Conservation (phyloP, 2,113 vertebrate species). For the Macquaria australasica region DNA sequence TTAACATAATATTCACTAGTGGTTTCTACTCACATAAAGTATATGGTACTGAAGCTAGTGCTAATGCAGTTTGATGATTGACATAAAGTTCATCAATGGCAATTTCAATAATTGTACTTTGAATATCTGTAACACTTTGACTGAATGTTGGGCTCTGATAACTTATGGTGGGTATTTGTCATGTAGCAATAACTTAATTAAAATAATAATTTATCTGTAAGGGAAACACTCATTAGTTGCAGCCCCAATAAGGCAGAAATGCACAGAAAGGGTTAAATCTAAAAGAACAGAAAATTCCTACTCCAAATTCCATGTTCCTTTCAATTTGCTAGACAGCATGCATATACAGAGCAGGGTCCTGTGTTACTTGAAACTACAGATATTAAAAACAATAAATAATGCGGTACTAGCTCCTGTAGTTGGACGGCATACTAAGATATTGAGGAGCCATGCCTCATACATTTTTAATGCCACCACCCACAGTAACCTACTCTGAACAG, state of each 20-base stretch:
- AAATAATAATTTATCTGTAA: background rate
- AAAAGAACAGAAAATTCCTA: background rate
- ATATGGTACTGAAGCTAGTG: background rate
- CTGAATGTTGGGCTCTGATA: background rate
- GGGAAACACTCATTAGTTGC: background rate
- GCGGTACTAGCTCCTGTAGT: background rate
- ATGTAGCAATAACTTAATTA: background rate
- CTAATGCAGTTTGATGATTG: too few relatives aligned
- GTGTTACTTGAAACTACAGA: background rate
- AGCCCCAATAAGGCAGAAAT: background rate
- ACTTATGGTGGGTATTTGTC: background rate
- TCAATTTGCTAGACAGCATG: background rate
- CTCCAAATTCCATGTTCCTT: background rate
- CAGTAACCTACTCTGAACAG: conserved; percentile 15
- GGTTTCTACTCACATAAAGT: background rate
- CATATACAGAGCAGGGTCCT: too few relatives aligned
- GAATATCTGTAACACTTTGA: background rate
- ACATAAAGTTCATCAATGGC: background rate
- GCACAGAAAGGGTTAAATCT: background rate
- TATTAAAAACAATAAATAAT: conserved; percentile 20
- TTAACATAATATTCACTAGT: background rate
- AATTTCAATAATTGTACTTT: background rate
- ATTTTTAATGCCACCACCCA: conserved; percentile 49
- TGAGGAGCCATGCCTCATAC: conserved; percentile 36
- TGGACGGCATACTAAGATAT: conserved; percentile 1